These are phyloP conservation scores for Aproaerema taeniolella DNA, from an alignment of 2,888 invertebrate species.

Conservation along the genomic window DNA sequence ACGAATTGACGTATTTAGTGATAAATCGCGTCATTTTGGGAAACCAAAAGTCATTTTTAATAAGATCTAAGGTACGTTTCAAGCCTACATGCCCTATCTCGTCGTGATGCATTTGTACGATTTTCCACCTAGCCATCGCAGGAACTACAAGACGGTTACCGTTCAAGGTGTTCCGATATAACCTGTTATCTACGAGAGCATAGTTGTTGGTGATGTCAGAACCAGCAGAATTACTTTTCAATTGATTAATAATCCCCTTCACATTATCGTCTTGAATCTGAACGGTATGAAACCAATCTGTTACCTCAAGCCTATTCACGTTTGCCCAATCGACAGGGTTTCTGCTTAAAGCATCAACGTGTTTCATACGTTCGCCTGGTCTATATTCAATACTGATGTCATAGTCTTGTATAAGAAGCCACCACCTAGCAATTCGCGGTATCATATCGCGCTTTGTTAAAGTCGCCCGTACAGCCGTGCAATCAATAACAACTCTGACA, in stretches of 20 bases:
- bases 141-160: constrained; percentile 31
- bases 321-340: constrained; percentile 22
- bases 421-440: constrained; percentile 35
- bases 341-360: constrained; percentile 37
- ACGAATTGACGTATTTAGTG: constrained; percentile 26
- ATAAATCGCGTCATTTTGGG: constrained; percentile 27
- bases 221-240: constrained; percentile 11
- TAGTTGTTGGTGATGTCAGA: constrained; percentile 21
- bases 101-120: constrained; percentile 34
- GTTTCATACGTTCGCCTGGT: constrained; percentile 28
- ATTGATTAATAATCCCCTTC: constrained; percentile 15
- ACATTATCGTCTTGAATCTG: constrained; percentile 22
- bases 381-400: constrained; percentile 34
- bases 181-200: constrained; percentile 15
- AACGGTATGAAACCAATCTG: constrained; percentile 26
- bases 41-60: constrained; percentile 34
- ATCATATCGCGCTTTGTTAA: constrained; percentile 27
- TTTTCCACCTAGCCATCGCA: constrained; percentile 26
- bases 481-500: constrained; percentile 28
- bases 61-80: constrained; percentile 24
- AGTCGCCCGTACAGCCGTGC: constrained; percentile 28
- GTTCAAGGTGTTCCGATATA: constrained; percentile 23
- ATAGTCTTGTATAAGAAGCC: constrained; percentile 31
- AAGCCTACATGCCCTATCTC: constrained; percentile 34
- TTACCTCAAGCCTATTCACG: constrained; percentile 18